phyloP scores from a whole-genome alignment of 2,797 vertebrate species.

The Siniperca obscura region DNA sequence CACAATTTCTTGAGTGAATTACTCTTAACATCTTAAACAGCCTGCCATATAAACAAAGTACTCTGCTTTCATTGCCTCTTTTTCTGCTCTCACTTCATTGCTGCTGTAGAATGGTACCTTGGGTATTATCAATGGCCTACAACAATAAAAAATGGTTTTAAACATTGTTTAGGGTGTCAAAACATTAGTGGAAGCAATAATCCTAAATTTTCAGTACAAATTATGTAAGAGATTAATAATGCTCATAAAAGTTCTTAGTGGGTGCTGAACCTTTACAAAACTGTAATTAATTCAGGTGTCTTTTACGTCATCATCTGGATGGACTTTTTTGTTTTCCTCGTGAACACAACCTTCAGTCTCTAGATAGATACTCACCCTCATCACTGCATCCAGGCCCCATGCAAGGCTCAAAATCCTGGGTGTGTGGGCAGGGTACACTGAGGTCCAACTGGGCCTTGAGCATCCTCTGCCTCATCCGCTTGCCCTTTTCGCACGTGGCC shows the following conservation, averaged over 20 bases:
- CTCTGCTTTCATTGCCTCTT: conserved; percentile 5
- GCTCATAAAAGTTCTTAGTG: conserved; percentile 21
- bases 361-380: conserved; percentile 86
- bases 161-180: conserved; percentile 49
- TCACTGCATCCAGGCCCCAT: conserved; percentile 99
- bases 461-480: conserved; percentile 98
- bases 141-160: conserved; percentile 37
- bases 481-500: conserved; percentile 98
- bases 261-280: conserved; percentile 7
- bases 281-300: neutral
- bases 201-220: conserved; percentile 10
- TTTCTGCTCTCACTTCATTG: conserved; percentile 37
- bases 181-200: conserved; percentile 48
- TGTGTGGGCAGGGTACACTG: conserved; percentile 96
- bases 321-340: neutral
- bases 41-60: conserved; percentile 43
- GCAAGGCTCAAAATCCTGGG: conserved; percentile 98
- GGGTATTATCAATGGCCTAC: conserved; percentile 36
- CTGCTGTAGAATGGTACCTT: conserved; percentile 29
- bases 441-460: conserved; percentile 98
- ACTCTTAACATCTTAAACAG: conserved; percentile 41
- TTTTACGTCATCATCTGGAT: neutral
- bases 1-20: conserved; percentile 2
- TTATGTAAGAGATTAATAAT: conserved; percentile 31
- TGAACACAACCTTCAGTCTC: conserved; percentile 6